Conservation (phyloP, 2,888 invertebrate genomes). For the Caenorhabditis auriculariae region DNA sequence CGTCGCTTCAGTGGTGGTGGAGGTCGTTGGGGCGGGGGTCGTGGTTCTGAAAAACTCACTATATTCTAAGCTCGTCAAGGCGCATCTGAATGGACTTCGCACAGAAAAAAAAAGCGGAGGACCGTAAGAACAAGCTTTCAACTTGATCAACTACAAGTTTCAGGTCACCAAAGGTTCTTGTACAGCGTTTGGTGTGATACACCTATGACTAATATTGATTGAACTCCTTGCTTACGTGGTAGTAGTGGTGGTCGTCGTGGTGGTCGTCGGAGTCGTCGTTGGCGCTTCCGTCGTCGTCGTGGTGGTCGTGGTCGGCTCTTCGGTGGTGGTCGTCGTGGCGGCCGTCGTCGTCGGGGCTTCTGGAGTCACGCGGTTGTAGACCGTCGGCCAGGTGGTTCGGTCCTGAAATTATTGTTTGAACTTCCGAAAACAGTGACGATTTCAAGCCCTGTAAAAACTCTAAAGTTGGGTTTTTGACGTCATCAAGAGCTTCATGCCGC, state of each 20-base stretch:
- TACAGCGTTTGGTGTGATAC: neutral
- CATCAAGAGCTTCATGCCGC: too few species aligned
- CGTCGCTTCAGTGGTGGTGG: slow-evolving; percentile 19
- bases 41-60: slow-evolving; percentile 2
- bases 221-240: slow-evolving; percentile 19
- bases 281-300: slow-evolving; percentile 16
- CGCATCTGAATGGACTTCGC: too few species aligned
- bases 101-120: too few species aligned
- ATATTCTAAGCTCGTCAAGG: too few species aligned
- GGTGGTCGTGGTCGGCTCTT: slow-evolving; percentile 11
- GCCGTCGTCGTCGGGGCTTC: slow-evolving; percentile 15
- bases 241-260: slow-evolving; percentile 11
- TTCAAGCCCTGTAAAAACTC: too few species aligned
- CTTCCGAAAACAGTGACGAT: too few species aligned
- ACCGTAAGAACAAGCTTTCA: neutral
- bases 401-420: too few species aligned
- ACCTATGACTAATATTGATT: neutral
- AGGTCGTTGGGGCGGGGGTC: slow-evolving; percentile 15
- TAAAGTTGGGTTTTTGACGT: too few species aligned
- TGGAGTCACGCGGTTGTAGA: slow-evolving; percentile 41
- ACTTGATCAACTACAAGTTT: neutral
- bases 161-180: neutral
- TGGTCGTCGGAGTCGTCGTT: slow-evolving; percentile 11
- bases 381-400: slow-evolving; percentile 44
- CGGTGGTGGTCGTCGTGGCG: slow-evolving; percentile 19